These are phyloP conservation scores for Regulus satrapa DNA, from an alignment of 2,113 vertebrate species.

Conservation along the genomic window DNA sequence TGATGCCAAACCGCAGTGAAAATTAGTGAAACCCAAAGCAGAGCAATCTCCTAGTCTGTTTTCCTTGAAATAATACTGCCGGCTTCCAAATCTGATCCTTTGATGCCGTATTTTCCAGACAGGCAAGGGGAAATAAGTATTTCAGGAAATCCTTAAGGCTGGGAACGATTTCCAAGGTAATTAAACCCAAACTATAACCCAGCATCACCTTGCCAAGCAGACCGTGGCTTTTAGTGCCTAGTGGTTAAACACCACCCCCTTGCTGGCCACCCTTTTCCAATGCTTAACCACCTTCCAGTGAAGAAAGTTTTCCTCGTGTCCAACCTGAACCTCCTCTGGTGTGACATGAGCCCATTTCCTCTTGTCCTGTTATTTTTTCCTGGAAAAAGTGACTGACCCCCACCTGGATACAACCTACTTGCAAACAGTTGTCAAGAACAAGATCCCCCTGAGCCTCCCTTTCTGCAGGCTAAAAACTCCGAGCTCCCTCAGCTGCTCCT, in stretches of 20 bases:
- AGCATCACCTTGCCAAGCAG: neutral
- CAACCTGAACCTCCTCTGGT: neutral
- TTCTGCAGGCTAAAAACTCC: neutral
- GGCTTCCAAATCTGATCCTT: neutral
- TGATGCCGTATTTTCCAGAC: neutral
- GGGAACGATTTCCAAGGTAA: neutral
- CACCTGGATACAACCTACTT: too few relatives aligned
- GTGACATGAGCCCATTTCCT: neutral
- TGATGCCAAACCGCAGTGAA: neutral
- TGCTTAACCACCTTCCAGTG: too few relatives aligned
- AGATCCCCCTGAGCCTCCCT: neutral
- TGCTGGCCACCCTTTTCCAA: neutral
- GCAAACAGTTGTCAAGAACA: neutral
- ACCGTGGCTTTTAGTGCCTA: too few relatives aligned
- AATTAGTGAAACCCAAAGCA: neutral
- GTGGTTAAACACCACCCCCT: too few relatives aligned
- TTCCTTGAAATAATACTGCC: neutral
- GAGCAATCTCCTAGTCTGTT: neutral
- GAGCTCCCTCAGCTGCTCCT: neutral
- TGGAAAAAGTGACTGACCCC: too few relatives aligned
- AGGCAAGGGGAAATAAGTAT: neutral
- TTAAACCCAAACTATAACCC: fast-evolving
- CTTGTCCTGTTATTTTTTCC: neutral
- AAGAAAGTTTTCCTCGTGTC: neutral
- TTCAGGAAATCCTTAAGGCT: neutral